Base-by-base conservation (phyloP, 2,113 vertebrate genomes). In the Hydrolagus affinis region DNA sequence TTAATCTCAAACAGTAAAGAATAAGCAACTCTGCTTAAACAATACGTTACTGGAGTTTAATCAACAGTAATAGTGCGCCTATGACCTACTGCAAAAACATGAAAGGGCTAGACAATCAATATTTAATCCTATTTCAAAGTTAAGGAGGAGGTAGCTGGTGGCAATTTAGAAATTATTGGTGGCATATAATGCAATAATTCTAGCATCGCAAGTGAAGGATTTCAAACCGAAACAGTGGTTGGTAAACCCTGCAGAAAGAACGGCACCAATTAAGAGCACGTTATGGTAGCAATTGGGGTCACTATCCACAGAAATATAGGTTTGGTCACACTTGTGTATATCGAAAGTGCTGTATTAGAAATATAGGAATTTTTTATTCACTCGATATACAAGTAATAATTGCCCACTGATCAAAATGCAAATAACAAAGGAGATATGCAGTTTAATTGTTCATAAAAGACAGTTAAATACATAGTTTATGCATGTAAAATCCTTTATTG, bases 401-500 rank as follows among this genome's bases (percentile, higher is more conserved):
- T 78, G 23, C 76, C 23, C 59, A 14, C 12, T 64, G 57, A 1
- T 11, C 59, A n/a, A 80, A 2, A 23, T 25, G 59, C n/a, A 25
- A 56, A 11, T 60, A 10, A 3, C 4, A 11, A 78, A 78, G 11
- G 25, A 7, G 0, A 12, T 8, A 80, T 62, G 23, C 7, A 1
- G 9, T 3, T 80, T 23, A 19, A 10, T 77, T 78, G 76, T 78
- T 62, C 25, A 32, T 62, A 28, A 21, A 32, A 74, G 66, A 68
- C 14, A 69, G 66, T 69, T 69, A 69, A 11, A 3, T 11, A 25
- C 12, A 32, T 3, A 83, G 23, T 66, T 32, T 83, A 83, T 23
- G 66, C 30, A 68, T 64, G 60, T 83, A 83, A 83, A 83, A 66
- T 15, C 17, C 15, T 83, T 83, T 68, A 83, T 83, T 83, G 60